Evolutionary conservation across 1,140 invertebrate species (phyloP), one percentile per base, ranked within the genome.

Genomic region (Drosophila miranda): DNA sequence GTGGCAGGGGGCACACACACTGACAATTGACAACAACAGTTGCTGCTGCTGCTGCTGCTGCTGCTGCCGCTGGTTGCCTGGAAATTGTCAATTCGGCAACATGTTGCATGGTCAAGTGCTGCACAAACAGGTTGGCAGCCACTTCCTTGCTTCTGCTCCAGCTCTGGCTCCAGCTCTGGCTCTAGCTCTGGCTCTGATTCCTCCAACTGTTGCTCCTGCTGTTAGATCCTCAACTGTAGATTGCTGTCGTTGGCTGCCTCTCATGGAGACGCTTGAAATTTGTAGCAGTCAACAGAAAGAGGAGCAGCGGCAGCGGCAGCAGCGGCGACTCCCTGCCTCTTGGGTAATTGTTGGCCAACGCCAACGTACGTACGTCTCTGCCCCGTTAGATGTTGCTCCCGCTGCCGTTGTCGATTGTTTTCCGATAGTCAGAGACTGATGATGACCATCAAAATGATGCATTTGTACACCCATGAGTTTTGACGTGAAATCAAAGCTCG

Each of bases 381-480:
- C 59, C 46, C 44, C 54, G 60, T 50, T 38, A 45, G 59, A 61
- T 82, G 69, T 74, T 79, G 62, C 75, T 52, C 46, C 54, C 45
- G 61, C 16, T 38, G 34, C 38, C 21, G 52, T 64, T 62, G 82
- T 72, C 76, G 78, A 82, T 87, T 87, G 83, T 75, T 87, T 87
- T 78, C 72, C 68, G 82, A 87, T 87, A 79, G 83, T 77, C 83
- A 88, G 83, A 88, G 83, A 88, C 83, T 88, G 83, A 88, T 88
- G 83, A 88, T 88, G 83, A 88, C 83, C 83, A 88, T 88, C 83
- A 88, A 81, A 88, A 88, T 88, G 83, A 88, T 88, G 83, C 83
- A 88, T 88, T 88, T 81, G 83, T 88, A 88, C 83, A 88, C 83
- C 83, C 83, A 88, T 83, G 83, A 88, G 79, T 88, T 88, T 89